Percentiles rank a stretch among this genome's conserved stretches.
Conservation (phyloP, 1,140 invertebrate genomes). For the Danaus plexippus region DNA sequence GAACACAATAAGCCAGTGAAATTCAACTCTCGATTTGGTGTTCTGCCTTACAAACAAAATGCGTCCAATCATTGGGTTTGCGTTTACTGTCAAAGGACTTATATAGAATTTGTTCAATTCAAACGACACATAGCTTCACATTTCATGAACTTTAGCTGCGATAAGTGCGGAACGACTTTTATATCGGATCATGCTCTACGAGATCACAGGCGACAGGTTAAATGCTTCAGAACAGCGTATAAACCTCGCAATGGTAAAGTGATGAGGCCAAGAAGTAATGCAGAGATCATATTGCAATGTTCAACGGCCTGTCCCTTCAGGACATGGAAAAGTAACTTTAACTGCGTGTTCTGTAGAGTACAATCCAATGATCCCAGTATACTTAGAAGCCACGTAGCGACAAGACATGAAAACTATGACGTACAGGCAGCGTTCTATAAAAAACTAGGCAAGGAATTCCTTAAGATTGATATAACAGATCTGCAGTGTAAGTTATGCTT, state of each 20-base stretch:
- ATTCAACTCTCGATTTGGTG: constrained; percentile 51
- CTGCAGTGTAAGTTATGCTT: constrained; percentile 61
- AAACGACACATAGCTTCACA: constrained; percentile 53
- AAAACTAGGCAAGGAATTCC: constrained; percentile 55
- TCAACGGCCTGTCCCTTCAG: constrained; percentile 54
- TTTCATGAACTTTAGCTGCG: constrained; percentile 58
- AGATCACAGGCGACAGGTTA: constrained; percentile 52
- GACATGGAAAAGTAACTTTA: constrained; percentile 60
- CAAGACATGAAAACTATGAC: constrained; percentile 49
- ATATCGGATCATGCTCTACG: constrained; percentile 48
- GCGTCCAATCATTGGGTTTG: constrained; percentile 41
- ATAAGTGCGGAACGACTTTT: constrained; percentile 58
- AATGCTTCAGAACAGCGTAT: constrained; percentile 53
- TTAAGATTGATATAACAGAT: constrained; percentile 59
- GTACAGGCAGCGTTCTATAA: constrained; percentile 57
- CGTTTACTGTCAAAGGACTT: constrained; percentile 48
- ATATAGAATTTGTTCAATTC: constrained; percentile 41
- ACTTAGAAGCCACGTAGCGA: constrained; percentile 44
- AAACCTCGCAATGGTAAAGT: constrained; percentile 51
- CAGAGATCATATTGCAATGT: constrained; percentile 57
- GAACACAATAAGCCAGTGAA: constrained; percentile 52
- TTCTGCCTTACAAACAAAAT: constrained; percentile 54
- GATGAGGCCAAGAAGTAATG: constrained; percentile 46
- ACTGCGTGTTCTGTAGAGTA: constrained; percentile 57
- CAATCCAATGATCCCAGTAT: constrained; percentile 48